Base-by-base conservation (phyloP, 2,797 vertebrate genomes). In the Pseudopleuronectes americanus region DNA sequence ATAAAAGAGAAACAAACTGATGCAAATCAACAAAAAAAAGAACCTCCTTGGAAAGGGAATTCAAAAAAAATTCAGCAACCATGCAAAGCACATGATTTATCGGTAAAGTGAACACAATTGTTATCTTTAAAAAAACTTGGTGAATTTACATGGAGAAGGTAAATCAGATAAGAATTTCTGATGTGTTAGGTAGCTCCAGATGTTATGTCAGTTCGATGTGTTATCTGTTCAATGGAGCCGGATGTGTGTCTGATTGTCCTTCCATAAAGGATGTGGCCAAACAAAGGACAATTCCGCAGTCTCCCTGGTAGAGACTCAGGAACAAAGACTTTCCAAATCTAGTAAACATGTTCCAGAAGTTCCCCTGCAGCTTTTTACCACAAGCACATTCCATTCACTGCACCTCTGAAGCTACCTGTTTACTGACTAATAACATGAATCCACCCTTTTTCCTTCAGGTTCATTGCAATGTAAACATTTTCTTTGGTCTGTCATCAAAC, bases 201-300 rank as follows among this genome's bases (percentile, higher is more conserved):
- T 88, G 76, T 77, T 57, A 23, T 13, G 54, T 59, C 1, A 1
- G 43, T 12, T 19, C 51, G 28, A 47, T 51, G 8, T 81, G 79
- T 84, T 86, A 68, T 88, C 78, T 79, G 12, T 83, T 64, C 9
- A 38, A 28, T 43, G 6, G 19, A 67, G 71, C 71, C 75, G 89
- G 89, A 90, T 74, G 76, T 76, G 74, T 57, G 74, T 77, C 62
- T 70, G 73, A 78, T 74, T 79, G 81, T 24, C 61, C 80, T 85
- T 74, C 82, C 87, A 73, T 81, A 69, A 77, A 93, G 91, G 93
- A 94, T 92, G 71, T 83, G 72, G 68, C 72, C 77, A 79, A 92
- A 93, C 90, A 93, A 93, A 91, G 79, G 79, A 90, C 90, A 87
- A 90, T 92, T 72, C 83, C 63, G 22, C 63, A 70, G 66, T 47